Base-by-base conservation (phyloP, 2,888 invertebrate species). In the Noctua janthina region DNA sequence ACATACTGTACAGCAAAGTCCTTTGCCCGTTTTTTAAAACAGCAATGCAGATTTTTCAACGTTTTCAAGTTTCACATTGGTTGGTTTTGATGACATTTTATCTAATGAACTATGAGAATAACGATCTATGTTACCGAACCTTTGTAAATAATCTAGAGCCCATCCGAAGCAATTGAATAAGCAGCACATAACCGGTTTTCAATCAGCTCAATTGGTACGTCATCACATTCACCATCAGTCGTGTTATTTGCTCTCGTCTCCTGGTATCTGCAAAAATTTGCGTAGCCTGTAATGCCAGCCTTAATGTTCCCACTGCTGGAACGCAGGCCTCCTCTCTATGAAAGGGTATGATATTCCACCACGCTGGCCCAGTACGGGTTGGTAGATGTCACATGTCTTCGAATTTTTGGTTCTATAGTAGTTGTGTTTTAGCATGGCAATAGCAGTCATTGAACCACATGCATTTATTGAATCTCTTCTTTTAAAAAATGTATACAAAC, bases 101-200 rank as follows among this genome's bases (percentile, higher is more conserved):
- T 23, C 17, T 15, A 13, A 39, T 0, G 43, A 10, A 29, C 11
- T 17, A 54, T 46, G 17, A 46, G 29, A 54, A 64, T 51, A 43
- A 43, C 7, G 4, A 51, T 0, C 23, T 43, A 3, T 13, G n/a
- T 1, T 43, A 23, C 20, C 82, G 64, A 56, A 95, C 96, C 95
- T 94, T 91, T 96, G 96, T 82, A 95, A 4, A 51, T 94, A 83
- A 88, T 96, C 95, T 81, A 96, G 87, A 39, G 84, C 79, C 94
- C 94, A 95, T 77, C 90, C 90, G 82, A 93, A 92, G 84, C 94
- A 95, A 81, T 87, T 92, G 90, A 92, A 95, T 85, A 96, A 86
- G 82, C 92, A 93, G 92, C 96, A 96, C 96, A 96, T 95, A 88
- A 84, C 91, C 90, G 78, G 43, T 74, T 76, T 66, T 81, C 81